A percentile compares a stretch with the other conserved stretches of the same genome.
Conservation (phyloP, 1,140 invertebrate genomes). For the Papilio machaon region DNA sequence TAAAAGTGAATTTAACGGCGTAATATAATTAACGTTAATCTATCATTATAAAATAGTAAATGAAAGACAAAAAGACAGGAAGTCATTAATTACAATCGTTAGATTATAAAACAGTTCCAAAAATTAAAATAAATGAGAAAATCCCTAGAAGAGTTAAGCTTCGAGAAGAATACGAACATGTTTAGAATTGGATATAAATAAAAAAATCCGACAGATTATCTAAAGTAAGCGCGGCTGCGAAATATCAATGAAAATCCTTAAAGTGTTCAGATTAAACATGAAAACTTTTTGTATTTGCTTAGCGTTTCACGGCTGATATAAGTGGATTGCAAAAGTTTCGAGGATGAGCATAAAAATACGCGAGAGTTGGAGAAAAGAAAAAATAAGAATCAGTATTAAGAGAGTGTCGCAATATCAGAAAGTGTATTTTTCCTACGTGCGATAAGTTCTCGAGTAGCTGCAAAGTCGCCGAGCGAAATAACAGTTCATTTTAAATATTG, state of each 20-base stretch:
- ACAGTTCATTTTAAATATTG: slow-evolving; percentile 55
- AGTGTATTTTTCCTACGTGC: slow-evolving; percentile 75
- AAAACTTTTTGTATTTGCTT: slow-evolving; percentile 81
- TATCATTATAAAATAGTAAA: too few species aligned
- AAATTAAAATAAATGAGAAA: neutral
- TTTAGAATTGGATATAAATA: slow-evolving; percentile 64
- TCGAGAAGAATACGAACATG: slow-evolving; percentile 43
- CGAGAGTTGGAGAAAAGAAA: slow-evolving; percentile 68
- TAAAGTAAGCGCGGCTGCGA: slow-evolving; percentile 65
- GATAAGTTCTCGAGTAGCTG: slow-evolving; percentile 61
- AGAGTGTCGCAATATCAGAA: slow-evolving; percentile 73
- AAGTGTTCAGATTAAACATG: slow-evolving; percentile 77
- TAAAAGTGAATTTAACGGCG: too few species aligned
- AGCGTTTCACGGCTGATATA: slow-evolving; percentile 79
- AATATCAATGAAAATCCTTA: slow-evolving; percentile 78
- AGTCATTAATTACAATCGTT: neutral
- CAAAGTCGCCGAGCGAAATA: slow-evolving; percentile 54
- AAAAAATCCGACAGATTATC: slow-evolving; percentile 72
- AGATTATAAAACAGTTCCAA: neutral
- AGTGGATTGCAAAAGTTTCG: slow-evolving; percentile 80
- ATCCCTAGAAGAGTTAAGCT: neutral
- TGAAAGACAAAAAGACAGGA: neutral
- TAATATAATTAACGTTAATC: too few species aligned
- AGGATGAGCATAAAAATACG: slow-evolving; percentile 80
- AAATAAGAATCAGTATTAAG: slow-evolving; percentile 72